Evolutionary conservation across 2,797 vertebrate species (phyloP).

Genomic region (Australoheros facetus): DNA sequence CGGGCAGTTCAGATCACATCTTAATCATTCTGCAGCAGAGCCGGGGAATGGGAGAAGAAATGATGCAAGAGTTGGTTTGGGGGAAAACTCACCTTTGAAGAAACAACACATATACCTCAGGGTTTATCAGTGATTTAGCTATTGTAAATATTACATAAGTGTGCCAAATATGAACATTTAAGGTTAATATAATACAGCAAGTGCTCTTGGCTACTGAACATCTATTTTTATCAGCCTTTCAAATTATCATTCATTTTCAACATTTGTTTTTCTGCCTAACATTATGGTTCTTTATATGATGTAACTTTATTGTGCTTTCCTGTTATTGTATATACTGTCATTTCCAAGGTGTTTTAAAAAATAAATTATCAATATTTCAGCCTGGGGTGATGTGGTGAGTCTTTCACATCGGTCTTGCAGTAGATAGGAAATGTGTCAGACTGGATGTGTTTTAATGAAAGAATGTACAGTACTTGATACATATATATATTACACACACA

Average conservation of each 20-base stretch:
- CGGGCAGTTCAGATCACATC: slow-evolving; percentile 64
- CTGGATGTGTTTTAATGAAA: neutral
- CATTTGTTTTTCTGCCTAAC: neutral
- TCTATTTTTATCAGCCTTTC: neutral
- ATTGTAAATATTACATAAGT: slow-evolving; percentile 15
- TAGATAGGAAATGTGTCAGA: neutral
- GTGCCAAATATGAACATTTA: neutral
- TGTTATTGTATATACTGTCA: neutral
- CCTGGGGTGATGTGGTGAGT: slow-evolving; percentile 1
- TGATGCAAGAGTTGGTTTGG: slow-evolving; percentile 27
- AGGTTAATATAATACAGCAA: neutral
- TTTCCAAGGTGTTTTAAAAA: slow-evolving; percentile 2
- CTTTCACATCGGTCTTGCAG: neutral
- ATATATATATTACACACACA: too few species aligned
- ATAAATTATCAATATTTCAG: slow-evolving; percentile 17
- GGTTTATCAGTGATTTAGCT: slow-evolving; percentile 16
- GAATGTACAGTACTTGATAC: too few species aligned
- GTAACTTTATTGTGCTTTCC: neutral
- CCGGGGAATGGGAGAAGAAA: slow-evolving; percentile 11
- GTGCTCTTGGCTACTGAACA: neutral
- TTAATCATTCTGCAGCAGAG: slow-evolving; percentile 39
- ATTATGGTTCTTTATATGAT: too few species aligned
- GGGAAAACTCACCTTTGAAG: slow-evolving; percentile 43
- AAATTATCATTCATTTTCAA: neutral
- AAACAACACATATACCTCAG: neutral